Percentiles rank a stretch among this genome's conserved stretches.
Conservation (phyloP, 2,888 invertebrate species). For the Camponotus fellah region DNA sequence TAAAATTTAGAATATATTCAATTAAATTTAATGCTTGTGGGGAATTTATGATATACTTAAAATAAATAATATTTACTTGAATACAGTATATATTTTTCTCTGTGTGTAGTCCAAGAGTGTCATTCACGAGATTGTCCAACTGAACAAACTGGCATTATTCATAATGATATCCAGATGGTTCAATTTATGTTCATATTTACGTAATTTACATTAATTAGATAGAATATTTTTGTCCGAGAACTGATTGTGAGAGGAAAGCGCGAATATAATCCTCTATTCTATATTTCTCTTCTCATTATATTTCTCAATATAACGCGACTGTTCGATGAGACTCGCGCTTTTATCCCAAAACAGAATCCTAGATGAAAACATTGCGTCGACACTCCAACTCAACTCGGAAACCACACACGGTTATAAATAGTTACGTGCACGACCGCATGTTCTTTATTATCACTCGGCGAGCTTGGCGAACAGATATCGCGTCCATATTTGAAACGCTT, state of each 20-base stretch:
- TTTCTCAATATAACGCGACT: not conserved
- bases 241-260: not conserved
- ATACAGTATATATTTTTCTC: too few species aligned
- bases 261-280: not conserved
- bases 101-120: not conserved
- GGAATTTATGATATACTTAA: too few species aligned
- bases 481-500: slow-evolving; percentile 73
- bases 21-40: too few species aligned
- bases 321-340: not conserved
- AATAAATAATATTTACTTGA: too few species aligned
- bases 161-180: not conserved
- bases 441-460: slow-evolving; percentile 71
- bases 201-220: not conserved
- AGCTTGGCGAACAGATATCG: slow-evolving; percentile 72
- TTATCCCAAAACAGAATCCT: slow-evolving; percentile 9
- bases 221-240: not conserved
- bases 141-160: not conserved
- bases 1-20: too few species aligned
- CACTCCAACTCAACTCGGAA: slow-evolving; percentile 62
- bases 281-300: not conserved
- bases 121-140: not conserved
- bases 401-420: slow-evolving; percentile 68
- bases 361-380: slow-evolving; percentile 60
- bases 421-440: slow-evolving; percentile 62
- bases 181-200: not conserved